Evolutionary conservation across 2,797 vertebrate species (phyloP).

Genomic region (Oreonectes daqikongensis): DNA sequence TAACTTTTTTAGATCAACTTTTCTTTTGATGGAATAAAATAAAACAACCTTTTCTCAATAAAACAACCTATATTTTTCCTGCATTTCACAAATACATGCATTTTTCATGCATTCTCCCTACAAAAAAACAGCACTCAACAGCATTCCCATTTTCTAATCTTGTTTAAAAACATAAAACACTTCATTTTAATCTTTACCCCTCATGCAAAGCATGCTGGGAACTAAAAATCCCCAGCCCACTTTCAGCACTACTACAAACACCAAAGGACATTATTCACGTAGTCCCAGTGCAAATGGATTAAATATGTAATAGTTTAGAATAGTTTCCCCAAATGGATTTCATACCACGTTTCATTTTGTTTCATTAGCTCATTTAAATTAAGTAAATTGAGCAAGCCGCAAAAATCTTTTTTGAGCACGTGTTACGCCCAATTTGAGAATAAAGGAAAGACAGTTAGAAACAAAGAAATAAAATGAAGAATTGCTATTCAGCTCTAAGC

Average conservation of each 20-base stretch:
- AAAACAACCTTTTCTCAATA: too few species aligned
- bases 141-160: not conserved
- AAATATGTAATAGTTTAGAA: not conserved
- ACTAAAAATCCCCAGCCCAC: not conserved
- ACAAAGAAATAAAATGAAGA: not conserved
- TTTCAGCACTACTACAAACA: not conserved
- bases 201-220: not conserved
- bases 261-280: not conserved
- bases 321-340: not conserved
- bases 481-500: slow-evolving; percentile 30
- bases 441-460: slow-evolving; percentile 9
- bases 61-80: too few species aligned
- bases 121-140: not conserved
- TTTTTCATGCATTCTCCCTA: too few species aligned
- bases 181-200: not conserved
- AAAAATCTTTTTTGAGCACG: not conserved
- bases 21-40: too few species aligned
- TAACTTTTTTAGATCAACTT: not conserved
- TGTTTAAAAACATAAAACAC: not conserved
- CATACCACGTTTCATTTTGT: not conserved
- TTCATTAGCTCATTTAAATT: not conserved
- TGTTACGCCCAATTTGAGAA: not conserved
- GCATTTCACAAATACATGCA: too few species aligned
- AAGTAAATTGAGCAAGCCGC: not conserved
- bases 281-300: not conserved